Evolutionary conservation across 2,113 vertebrate species (phyloP).

Genomic region (Larimichthys crocea): DNA sequence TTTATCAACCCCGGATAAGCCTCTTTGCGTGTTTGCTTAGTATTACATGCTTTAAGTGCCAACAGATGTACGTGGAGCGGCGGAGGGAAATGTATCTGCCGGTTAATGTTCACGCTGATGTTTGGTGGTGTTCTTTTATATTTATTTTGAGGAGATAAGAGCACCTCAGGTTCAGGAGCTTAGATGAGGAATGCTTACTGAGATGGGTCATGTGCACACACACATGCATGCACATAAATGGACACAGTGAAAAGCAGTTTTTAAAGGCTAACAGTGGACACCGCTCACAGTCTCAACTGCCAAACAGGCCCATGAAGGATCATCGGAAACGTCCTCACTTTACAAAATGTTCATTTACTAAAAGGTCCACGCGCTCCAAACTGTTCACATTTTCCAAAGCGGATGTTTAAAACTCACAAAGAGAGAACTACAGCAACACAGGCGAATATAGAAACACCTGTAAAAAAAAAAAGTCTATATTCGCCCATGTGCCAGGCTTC

Average conservation of each 20-base stretch:
- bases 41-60: slow-evolving; percentile 25
- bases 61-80: slow-evolving; percentile 14
- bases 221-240: neutral
- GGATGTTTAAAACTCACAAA: neutral
- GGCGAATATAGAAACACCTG: neutral
- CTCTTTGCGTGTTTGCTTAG: neutral
- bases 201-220: slow-evolving; percentile 6
- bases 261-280: neutral
- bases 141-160: slow-evolving; percentile 30
- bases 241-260: neutral
- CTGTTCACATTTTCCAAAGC: too few relatives aligned
- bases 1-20: slow-evolving; percentile 19
- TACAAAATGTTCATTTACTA: neutral
- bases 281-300: neutral
- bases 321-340: neutral
- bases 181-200: slow-evolving; percentile 20
- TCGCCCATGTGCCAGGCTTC: slow-evolving; percentile 1
- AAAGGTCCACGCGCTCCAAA: neutral
- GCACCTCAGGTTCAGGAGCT: slow-evolving; percentile 27
- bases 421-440: neutral
- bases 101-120: slow-evolving; percentile 4
- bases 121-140: neutral
- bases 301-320: neutral
- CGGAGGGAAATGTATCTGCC: slow-evolving; percentile 11
- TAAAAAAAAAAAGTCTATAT: slow-evolving; percentile 1